Percentiles rank a stretch among this genome's conserved stretches.
Evolutionary conservation across 2,797 vertebrate genomes (phyloP).

Genomic region (Ceyx erithaca): DNA sequence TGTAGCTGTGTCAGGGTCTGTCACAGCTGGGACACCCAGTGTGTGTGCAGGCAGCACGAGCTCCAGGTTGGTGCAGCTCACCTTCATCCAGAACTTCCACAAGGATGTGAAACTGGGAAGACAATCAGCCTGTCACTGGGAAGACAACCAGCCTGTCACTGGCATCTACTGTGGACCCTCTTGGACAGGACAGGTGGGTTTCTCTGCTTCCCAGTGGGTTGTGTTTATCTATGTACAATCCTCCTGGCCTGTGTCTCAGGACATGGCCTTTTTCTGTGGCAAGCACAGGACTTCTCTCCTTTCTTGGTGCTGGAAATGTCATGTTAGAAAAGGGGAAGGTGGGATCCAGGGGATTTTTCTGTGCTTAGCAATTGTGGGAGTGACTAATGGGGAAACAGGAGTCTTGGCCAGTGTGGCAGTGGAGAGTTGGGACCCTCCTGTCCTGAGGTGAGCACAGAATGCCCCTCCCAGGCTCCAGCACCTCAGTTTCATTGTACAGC

Average conservation of each 20-base stretch:
- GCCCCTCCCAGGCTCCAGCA: slow-evolving; percentile 22
- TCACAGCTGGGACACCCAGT: accelerated
- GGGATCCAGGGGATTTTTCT: not conserved
- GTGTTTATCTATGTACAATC: accelerated
- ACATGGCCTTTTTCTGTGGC: not conserved
- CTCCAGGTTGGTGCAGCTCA: not conserved
- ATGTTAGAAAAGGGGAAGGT: not conserved
- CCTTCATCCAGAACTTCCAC: not conserved
- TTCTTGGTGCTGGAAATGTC: not conserved
- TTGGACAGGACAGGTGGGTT: not conserved
- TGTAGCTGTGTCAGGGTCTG: accelerated
- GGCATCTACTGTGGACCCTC: not conserved
- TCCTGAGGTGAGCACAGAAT: not conserved
- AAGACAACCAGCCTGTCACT: not conserved
- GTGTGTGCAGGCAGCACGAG: not conserved
- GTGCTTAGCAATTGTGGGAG: not conserved
- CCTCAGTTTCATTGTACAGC: not conserved
- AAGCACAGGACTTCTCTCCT: not conserved
- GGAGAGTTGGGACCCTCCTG: not conserved
- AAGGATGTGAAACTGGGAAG: not conserved
- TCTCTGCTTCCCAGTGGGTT: not conserved
- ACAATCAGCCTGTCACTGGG: not conserved
- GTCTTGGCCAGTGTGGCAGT: not conserved
- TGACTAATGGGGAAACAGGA: not conserved
- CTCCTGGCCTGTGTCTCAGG: not conserved